Conservation (phyloP, 2,888 invertebrate species). For the Conistra vaccinii region DNA sequence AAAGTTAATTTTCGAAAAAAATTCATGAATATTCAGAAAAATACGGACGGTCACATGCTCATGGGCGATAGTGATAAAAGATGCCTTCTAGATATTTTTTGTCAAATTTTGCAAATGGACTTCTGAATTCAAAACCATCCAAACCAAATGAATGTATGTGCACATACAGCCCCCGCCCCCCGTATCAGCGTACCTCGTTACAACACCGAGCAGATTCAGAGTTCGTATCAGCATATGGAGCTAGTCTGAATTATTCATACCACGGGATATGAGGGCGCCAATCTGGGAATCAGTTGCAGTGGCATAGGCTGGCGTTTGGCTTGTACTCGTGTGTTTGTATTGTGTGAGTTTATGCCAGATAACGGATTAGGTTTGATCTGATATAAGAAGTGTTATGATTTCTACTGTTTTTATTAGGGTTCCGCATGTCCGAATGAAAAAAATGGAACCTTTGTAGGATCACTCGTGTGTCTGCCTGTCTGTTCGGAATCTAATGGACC, state of each 20-base stretch:
- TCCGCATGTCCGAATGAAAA: too few species aligned
- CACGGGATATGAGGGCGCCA: conserved; percentile 40
- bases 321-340: not conserved
- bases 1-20: too few species aligned
- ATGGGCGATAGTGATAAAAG: too few species aligned
- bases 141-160: not conserved
- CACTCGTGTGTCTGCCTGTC: too few species aligned
- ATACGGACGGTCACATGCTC: too few species aligned
- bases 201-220: conserved; percentile 34
- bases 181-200: conserved; percentile 3
- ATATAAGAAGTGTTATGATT: too few species aligned
- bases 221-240: conserved; percentile 12
- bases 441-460: too few species aligned
- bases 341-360: not conserved
- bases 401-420: too few species aligned
- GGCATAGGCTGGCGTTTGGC: not conserved
- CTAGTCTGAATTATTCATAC: conserved; percentile 61
- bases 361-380: not conserved
- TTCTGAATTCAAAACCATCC: not conserved
- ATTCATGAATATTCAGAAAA: too few species aligned
- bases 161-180: not conserved
- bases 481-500: too few species aligned
- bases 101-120: not conserved
- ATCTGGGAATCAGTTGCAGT: conserved; percentile 56
- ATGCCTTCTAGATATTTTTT: too few species aligned